Conservation (phyloP, 2,888 invertebrate genomes). For the Coelogynopora nodosa region DNA sequence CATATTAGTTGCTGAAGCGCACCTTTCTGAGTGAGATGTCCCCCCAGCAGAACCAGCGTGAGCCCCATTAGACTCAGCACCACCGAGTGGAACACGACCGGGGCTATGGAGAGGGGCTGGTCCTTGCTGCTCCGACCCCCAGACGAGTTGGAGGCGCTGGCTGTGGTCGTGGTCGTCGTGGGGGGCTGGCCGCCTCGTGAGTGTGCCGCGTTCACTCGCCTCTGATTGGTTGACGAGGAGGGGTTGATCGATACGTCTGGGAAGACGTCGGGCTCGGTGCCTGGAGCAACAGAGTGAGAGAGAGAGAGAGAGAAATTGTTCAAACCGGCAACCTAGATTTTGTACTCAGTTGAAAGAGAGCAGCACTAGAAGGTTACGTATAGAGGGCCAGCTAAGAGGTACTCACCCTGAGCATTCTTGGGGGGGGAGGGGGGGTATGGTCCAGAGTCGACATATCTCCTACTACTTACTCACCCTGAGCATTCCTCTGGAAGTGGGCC, state of each 20-base stretch:
- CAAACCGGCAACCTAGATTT: no score
- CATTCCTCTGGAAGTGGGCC: background rate
- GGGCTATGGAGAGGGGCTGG: background rate
- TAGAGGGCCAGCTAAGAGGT: no score
- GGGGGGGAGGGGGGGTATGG: no score
- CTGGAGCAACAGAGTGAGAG: background rate
- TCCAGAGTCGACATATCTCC: no score
- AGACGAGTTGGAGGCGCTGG: no score
- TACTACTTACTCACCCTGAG: background rate
- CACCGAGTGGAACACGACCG: constrained; percentile 15
- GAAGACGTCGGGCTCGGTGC: background rate
- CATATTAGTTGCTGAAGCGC: no score
- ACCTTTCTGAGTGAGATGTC: constrained; percentile 34
- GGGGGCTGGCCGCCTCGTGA: background rate
- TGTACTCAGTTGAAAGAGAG: no score
- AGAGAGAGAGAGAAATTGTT: background rate
- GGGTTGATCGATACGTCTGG: background rate
- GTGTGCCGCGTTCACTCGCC: background rate
- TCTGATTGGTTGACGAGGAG: background rate
- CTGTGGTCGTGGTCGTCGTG: background rate
- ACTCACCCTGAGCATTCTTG: no score
- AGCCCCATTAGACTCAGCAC: background rate
- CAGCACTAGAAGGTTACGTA: no score
- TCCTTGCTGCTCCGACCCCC: background rate
- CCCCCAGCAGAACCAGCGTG: constrained; percentile 22